Evolutionary conservation across 2,888 invertebrate species (phyloP).

Genomic region (Xylota segnis): DNA sequence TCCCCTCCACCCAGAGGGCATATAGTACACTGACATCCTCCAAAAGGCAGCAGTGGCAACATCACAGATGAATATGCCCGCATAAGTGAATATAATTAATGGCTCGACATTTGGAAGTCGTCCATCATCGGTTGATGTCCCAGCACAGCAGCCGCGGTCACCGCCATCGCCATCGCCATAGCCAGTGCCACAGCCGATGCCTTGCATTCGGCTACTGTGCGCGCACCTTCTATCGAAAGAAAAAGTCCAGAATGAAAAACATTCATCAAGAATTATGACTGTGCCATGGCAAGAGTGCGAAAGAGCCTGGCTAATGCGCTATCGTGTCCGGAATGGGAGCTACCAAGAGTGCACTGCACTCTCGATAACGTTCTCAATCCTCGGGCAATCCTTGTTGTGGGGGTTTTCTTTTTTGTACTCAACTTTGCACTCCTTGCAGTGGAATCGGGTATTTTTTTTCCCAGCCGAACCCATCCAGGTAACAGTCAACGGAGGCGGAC

Average conservation of each 20-base stretch:
- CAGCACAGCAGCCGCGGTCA: constrained; percentile 63
- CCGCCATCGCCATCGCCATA: constrained; percentile 31
- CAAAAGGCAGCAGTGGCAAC: not conserved
- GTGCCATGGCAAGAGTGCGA: constrained; percentile 20
- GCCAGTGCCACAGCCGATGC: constrained; percentile 14
- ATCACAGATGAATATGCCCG: constrained; percentile 46
- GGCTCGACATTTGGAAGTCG: constrained; percentile 75
- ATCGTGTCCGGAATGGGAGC: constrained; percentile 71
- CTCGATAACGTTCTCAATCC: constrained; percentile 66
- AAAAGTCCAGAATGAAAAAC: constrained; percentile 53
- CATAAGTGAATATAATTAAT: constrained; percentile 68
- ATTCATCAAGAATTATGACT: constrained; percentile 59
- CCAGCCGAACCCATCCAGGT: constrained; percentile 25
- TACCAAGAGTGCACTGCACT: constrained; percentile 69
- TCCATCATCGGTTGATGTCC: constrained; percentile 71
- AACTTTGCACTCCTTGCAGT: constrained; percentile 12
- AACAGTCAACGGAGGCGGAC: constrained; percentile 14
- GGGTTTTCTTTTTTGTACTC: constrained; percentile 15
- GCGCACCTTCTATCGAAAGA: constrained; percentile 54
- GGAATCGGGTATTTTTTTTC: constrained; percentile 15
- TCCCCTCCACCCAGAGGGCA: constrained; percentile 25
- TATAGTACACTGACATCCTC: constrained; percentile 11
- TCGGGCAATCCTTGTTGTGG: constrained; percentile 61
- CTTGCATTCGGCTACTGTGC: constrained; percentile 3
- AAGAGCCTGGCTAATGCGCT: constrained; percentile 44